These are phyloP conservation scores for Hirtodrosophila confusa DNA, from an alignment of 2,888 invertebrate genomes.

Conservation along the genomic window DNA sequence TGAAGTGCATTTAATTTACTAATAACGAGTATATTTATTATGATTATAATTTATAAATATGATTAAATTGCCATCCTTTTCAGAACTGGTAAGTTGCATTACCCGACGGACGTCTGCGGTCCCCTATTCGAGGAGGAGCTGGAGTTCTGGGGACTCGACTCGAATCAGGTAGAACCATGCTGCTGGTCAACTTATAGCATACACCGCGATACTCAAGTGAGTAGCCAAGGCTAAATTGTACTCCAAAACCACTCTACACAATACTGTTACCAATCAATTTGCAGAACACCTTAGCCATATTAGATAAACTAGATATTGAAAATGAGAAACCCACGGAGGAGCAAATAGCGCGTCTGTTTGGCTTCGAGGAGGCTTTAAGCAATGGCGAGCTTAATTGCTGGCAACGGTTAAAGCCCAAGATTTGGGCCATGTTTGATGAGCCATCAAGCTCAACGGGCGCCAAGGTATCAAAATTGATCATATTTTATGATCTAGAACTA, in stretches of 20 bases:
- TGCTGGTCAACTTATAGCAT: slow-evolving; percentile 99
- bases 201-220: slow-evolving; percentile 92
- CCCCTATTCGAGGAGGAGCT: slow-evolving; percentile 97
- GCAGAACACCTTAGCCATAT: slow-evolving; percentile 96
- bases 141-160: slow-evolving; percentile 98
- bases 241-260: background rate
- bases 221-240: slow-evolving; percentile 5
- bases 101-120: slow-evolving; percentile 98
- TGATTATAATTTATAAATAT: too few species aligned
- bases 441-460: slow-evolving; percentile 96
- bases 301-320: slow-evolving; percentile 97
- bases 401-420: slow-evolving; percentile 95
- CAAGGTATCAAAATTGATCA: slow-evolving; percentile 87
- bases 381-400: slow-evolving; percentile 92
- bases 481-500: too few species aligned
- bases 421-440: slow-evolving; percentile 98
- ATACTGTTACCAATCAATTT: background rate
- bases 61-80: too few species aligned
- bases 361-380: slow-evolving; percentile 93
- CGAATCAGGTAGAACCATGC: slow-evolving; percentile 98
- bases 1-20: too few species aligned
- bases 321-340: slow-evolving; percentile 96
- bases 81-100: slow-evolving; percentile 97
- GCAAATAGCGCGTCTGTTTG: slow-evolving; percentile 96
- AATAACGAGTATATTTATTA: too few species aligned